Conservation (phyloP, 2,888 invertebrate species). For the Halictus ligatus region DNA sequence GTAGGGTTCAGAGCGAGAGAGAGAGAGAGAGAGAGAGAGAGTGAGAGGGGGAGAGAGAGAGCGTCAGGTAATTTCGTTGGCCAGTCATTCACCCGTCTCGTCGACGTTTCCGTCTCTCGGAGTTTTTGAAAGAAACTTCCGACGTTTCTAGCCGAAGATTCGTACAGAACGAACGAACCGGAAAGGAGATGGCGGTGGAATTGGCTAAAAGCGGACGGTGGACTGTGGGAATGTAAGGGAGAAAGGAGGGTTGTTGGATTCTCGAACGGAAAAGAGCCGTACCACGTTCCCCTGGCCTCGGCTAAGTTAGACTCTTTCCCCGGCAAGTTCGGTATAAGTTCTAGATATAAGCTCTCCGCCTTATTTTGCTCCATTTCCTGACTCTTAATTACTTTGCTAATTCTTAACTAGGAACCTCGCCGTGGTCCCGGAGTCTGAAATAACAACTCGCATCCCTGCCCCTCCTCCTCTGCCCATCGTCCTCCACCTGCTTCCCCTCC, state of each 20-base stretch:
- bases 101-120: slow-evolving; percentile 48
- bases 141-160: slow-evolving; percentile 57
- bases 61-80: slow-evolving; percentile 64
- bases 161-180: slow-evolving; percentile 61
- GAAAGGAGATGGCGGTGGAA: slow-evolving; percentile 61
- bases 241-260: slow-evolving; percentile 63
- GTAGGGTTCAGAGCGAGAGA: not conserved
- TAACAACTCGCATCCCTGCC: slow-evolving; percentile 75
- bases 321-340: slow-evolving; percentile 77
- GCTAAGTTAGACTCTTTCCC: slow-evolving; percentile 69
- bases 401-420: slow-evolving; percentile 79
- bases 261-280: slow-evolving; percentile 73
- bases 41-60: not conserved
- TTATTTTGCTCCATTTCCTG: slow-evolving; percentile 81
- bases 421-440: slow-evolving; percentile 77
- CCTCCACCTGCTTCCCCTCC: not conserved
- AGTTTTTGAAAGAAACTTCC: slow-evolving; percentile 64
- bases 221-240: slow-evolving; percentile 56
- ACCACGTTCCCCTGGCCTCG: slow-evolving; percentile 64
- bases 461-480: slow-evolving; percentile 16
- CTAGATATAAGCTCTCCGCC: slow-evolving; percentile 76
- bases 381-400: slow-evolving; percentile 83
- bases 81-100: slow-evolving; percentile 62
- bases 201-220: slow-evolving; percentile 60
- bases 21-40: not conserved